phyloP scores from a whole-genome alignment of 1,140 invertebrate species.

The Eurosta solidaginis region DNA sequence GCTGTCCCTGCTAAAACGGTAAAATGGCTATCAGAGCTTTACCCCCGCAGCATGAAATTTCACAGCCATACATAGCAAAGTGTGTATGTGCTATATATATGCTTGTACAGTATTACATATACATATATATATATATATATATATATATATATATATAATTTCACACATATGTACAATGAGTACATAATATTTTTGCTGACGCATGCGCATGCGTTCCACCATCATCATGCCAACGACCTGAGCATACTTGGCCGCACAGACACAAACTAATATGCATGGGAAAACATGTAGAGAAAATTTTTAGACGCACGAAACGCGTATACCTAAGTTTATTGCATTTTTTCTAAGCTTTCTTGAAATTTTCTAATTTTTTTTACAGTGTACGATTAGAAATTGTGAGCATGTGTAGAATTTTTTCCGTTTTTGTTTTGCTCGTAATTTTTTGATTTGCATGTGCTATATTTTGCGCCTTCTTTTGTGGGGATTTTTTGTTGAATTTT shows the following conservation, averaged over 20 bases:
- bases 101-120: too few species aligned
- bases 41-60: neutral
- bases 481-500: neutral
- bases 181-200: neutral
- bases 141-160: neutral
- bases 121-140: too few species aligned
- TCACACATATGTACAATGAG: neutral
- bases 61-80: too few species aligned
- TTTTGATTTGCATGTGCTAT: neutral
- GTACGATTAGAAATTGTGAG: neutral
- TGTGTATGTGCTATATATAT: too few species aligned
- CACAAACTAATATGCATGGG: neutral
- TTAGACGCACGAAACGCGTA: neutral
- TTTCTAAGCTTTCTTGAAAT: neutral
- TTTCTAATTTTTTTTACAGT: slow-evolving; percentile 1
- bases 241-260: neutral
- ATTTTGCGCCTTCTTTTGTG: neutral
- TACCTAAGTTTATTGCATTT: neutral
- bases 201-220: neutral
- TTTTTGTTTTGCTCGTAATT: slow-evolving; percentile 31
- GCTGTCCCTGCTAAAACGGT: neutral
- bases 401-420: slow-evolving; percentile 23
- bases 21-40: neutral
- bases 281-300: neutral
- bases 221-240: neutral